These are phyloP conservation scores for Hyperoodon ampullatus DNA, from an alignment of 2,113 vertebrate genomes.

Conservation along the genomic window DNA sequence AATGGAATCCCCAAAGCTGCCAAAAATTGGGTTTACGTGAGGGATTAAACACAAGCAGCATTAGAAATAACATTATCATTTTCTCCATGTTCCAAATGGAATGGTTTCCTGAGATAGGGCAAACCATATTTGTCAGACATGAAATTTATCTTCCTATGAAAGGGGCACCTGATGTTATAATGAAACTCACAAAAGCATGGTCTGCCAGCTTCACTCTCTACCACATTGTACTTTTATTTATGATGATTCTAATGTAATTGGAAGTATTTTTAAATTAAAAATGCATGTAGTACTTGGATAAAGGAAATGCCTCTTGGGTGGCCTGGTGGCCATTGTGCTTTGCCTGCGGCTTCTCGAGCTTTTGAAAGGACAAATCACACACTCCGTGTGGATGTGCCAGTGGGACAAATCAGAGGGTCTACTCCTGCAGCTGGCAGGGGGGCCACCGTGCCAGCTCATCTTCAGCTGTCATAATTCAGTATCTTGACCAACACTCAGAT, in stretches of 20 bases:
- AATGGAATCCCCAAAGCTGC: slow-evolving; percentile 34
- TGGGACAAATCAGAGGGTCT: neutral
- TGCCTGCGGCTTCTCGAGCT: neutral
- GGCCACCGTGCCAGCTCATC: neutral
- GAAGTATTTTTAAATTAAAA: slow-evolving; percentile 70
- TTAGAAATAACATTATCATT: slow-evolving; percentile 54
- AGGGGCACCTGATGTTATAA: slow-evolving; percentile 49
- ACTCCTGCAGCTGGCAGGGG: slow-evolving; percentile 33
- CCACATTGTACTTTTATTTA: slow-evolving; percentile 57
- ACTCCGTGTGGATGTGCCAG: neutral
- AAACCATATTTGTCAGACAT: slow-evolving; percentile 34
- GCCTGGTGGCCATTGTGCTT: neutral
- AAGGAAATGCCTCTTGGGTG: slow-evolving; percentile 51
- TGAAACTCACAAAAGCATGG: slow-evolving; percentile 52
- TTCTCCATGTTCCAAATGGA: slow-evolving; percentile 31
- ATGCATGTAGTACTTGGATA: slow-evolving; percentile 42
- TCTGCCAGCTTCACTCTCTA: neutral
- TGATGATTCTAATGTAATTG: slow-evolving; percentile 62
- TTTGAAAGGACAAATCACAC: neutral
- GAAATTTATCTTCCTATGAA: slow-evolving; percentile 63
- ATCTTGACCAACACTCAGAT: slow-evolving; percentile 43
- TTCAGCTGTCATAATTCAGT: slow-evolving; percentile 34
- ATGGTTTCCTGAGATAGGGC: slow-evolving; percentile 58
- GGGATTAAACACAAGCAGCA: neutral
- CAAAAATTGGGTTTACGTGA: slow-evolving; percentile 36